Evolutionary conservation across 2,797 vertebrate species (phyloP).

Genomic region (Sebastes steindachneri): DNA sequence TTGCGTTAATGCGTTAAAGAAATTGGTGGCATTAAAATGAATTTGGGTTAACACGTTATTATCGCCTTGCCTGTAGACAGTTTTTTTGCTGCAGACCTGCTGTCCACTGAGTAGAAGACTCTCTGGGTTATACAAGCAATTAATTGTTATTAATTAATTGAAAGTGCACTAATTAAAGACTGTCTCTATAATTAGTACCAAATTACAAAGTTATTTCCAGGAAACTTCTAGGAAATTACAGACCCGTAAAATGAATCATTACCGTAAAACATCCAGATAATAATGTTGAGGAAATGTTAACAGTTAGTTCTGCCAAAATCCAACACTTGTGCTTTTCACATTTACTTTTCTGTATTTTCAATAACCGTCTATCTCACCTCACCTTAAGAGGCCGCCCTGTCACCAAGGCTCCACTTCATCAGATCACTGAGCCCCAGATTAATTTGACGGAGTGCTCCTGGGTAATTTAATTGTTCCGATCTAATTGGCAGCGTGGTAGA

Average conservation of each 20-base stretch:
- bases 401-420: background rate
- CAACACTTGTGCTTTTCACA: background rate
- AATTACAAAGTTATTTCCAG: background rate
- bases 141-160: background rate
- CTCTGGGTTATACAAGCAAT: background rate
- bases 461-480: conserved; percentile 31
- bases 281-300: background rate
- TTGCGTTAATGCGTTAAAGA: too few species aligned
- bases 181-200: background rate
- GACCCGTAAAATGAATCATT: background rate
- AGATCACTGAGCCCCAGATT: conserved; percentile 32
- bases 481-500: conserved; percentile 21
- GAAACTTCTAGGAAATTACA: background rate
- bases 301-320: background rate
- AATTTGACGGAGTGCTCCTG: conserved; percentile 59
- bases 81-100: background rate
- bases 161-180: background rate
- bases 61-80: background rate
- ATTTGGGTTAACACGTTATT: too few species aligned
- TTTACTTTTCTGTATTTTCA: background rate
- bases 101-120: background rate
- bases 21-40: too few species aligned
- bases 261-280: background rate
- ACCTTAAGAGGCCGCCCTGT: background rate
- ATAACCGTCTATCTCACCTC: background rate